Conservation (phyloP, 1,140 invertebrate genomes). For the Heterodera schachtii region DNA sequence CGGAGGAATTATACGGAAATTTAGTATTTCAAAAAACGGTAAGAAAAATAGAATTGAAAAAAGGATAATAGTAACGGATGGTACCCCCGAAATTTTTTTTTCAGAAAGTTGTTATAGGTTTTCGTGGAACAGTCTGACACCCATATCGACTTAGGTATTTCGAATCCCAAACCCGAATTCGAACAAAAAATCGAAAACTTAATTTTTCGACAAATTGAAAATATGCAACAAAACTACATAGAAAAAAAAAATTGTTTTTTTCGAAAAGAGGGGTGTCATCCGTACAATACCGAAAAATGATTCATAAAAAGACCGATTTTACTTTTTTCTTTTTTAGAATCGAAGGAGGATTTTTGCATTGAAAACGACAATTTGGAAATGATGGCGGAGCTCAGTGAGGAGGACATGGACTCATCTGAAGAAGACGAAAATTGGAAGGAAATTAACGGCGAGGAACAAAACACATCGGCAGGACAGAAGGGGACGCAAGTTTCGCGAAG, state of each 20-base stretch:
- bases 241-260: neutral
- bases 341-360: neutral
- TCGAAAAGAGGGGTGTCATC: no score
- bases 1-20: conserved; percentile 8
- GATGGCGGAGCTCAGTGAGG: conserved; percentile 27
- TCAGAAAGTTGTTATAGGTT: no score
- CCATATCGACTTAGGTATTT: no score
- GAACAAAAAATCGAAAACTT: no score
- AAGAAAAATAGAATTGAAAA: neutral
- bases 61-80: no score
- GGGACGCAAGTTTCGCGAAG: neutral
- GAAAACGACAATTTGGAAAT: neutral
- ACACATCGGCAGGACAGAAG: neutral
- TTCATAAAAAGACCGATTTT: neutral
- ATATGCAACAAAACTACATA: no score
- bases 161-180: no score
- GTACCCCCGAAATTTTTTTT: no score
- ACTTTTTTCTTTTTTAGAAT: neutral
- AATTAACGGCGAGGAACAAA: neutral
- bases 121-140: no score
- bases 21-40: neutral
- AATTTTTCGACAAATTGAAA: no score
- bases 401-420: conserved; percentile 25
- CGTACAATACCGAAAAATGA: neutral
- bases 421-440: neutral